phyloP scores from a whole-genome alignment of 1,140 invertebrate genomes.

The Nylanderia fulva region DNA sequence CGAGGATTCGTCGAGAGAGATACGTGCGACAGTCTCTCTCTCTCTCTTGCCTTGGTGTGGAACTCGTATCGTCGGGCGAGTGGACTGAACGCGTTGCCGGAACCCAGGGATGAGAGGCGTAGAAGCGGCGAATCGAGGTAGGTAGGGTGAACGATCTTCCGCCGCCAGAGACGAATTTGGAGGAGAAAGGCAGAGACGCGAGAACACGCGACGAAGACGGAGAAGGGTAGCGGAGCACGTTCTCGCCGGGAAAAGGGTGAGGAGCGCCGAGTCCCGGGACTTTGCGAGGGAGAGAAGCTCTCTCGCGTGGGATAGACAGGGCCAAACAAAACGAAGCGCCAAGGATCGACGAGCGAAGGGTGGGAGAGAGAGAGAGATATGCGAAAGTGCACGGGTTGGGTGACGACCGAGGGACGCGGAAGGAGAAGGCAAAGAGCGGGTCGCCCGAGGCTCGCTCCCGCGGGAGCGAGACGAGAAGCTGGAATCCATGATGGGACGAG shows the following conservation, averaged over 20 bases:
- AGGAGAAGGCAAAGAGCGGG: constrained; percentile 61
- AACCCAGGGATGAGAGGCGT: constrained; percentile 51
- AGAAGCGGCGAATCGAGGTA: constrained; percentile 59
- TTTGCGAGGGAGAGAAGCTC: constrained; percentile 62
- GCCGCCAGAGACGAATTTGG: constrained; percentile 47
- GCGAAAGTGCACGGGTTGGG: constrained; percentile 11
- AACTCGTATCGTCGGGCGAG: constrained; percentile 56
- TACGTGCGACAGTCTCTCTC: constrained; percentile 35
- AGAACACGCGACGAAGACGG: constrained; percentile 29
- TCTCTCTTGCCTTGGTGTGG: too few species aligned
- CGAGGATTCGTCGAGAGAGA: constrained; percentile 28
- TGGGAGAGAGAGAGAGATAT: constrained; percentile 10
- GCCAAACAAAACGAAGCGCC: constrained; percentile 46
- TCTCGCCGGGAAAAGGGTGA: constrained; percentile 64
- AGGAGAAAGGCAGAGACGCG: constrained; percentile 45
- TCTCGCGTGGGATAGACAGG: constrained; percentile 50
- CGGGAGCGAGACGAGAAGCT: constrained; percentile 71
- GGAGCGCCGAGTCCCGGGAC: constrained; percentile 69
- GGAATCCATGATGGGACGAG: constrained; percentile 77
- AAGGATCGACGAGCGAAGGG: constrained; percentile 37
- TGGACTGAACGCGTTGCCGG: constrained; percentile 54
- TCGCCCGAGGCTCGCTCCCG: constrained; percentile 69
- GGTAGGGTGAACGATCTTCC: constrained; percentile 60
- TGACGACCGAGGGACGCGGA: constrained; percentile 38
- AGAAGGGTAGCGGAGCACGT: constrained; percentile 25